phyloP scores from a whole-genome alignment of 2,888 invertebrate genomes.

The Eurois occulta region DNA sequence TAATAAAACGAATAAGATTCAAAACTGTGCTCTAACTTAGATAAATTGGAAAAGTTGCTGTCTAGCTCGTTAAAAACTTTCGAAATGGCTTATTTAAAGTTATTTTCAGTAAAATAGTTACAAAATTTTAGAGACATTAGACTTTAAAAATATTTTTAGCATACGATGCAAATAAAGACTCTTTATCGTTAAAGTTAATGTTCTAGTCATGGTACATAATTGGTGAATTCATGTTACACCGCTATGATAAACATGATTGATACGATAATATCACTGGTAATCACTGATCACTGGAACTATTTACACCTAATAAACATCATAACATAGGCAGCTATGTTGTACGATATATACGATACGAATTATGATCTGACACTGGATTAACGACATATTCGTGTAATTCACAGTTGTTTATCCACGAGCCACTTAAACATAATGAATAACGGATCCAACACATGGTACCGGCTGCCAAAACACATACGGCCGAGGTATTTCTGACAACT shows the following conservation, averaged over 20 bases:
- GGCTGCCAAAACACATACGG: slow-evolving; percentile 34
- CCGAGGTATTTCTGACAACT: slow-evolving; percentile 67
- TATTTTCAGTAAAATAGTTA: slow-evolving; percentile 24
- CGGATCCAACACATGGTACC: slow-evolving; percentile 21
- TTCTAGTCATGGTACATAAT: slow-evolving; percentile 27
- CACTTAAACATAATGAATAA: slow-evolving; percentile 40
- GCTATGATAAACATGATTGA: slow-evolving; percentile 7
- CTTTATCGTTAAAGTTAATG: neutral
- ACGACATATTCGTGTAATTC: slow-evolving; percentile 24
- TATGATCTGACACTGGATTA: slow-evolving; percentile 12
- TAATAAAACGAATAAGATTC: slow-evolving; percentile 45
- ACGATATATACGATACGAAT: neutral
- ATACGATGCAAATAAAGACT: neutral
- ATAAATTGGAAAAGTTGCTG: slow-evolving; percentile 48
- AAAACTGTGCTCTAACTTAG: slow-evolving; percentile 47
- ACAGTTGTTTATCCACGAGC: slow-evolving; percentile 14
- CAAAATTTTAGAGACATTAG: neutral
- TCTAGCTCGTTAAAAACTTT: slow-evolving; percentile 55
- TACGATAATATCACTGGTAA: slow-evolving; percentile 13
- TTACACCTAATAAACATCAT: neutral
- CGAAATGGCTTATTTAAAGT: slow-evolving; percentile 40
- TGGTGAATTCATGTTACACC: slow-evolving; percentile 29
- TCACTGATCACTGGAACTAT: slow-evolving; percentile 6
- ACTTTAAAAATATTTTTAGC: slow-evolving; percentile 18
- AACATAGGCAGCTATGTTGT: neutral